Evolutionary conservation across 2,113 vertebrate species (phyloP).

Genomic region (Pangasianodon hypophthalmus): DNA sequence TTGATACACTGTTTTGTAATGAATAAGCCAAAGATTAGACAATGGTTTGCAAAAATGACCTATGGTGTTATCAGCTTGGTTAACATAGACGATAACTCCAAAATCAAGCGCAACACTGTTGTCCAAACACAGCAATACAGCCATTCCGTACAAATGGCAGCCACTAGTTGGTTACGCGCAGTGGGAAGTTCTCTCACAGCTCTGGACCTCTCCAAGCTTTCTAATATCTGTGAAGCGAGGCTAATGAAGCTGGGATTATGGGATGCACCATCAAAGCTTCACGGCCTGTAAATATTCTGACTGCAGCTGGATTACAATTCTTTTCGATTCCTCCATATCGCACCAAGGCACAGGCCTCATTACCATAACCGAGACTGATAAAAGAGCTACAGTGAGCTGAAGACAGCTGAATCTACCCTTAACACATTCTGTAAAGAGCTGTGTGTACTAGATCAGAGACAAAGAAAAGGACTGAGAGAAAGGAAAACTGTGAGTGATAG

Average conservation of each 20-base stretch:
- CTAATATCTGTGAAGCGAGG: slow-evolving; percentile 24
- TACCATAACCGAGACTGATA: slow-evolving; percentile 10
- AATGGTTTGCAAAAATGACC: neutral
- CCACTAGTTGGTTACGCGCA: neutral
- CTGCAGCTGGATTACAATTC: slow-evolving; percentile 32
- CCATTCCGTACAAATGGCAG: neutral
- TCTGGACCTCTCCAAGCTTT: neutral
- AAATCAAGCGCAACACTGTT: neutral
- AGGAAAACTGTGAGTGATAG: neutral
- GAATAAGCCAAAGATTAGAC: neutral
- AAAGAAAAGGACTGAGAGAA: slow-evolving; percentile 4
- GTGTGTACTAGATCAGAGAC: slow-evolving; percentile 7
- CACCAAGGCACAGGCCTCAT: neutral
- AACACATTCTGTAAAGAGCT: neutral
- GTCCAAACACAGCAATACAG: too few relatives aligned
- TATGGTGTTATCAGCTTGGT: neutral
- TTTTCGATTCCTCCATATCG: neutral
- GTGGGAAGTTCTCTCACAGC: neutral
- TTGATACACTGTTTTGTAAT: neutral
- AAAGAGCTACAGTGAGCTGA: slow-evolving; percentile 1
- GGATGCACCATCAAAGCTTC: slow-evolving; percentile 32
- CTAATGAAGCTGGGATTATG: slow-evolving; percentile 16
- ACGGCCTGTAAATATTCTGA: slow-evolving; percentile 30
- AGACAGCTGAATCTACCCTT: neutral
- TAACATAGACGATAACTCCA: neutral